Evolutionary conservation across 2,113 vertebrate species (phyloP).

Genomic region (Rallus limicola): DNA sequence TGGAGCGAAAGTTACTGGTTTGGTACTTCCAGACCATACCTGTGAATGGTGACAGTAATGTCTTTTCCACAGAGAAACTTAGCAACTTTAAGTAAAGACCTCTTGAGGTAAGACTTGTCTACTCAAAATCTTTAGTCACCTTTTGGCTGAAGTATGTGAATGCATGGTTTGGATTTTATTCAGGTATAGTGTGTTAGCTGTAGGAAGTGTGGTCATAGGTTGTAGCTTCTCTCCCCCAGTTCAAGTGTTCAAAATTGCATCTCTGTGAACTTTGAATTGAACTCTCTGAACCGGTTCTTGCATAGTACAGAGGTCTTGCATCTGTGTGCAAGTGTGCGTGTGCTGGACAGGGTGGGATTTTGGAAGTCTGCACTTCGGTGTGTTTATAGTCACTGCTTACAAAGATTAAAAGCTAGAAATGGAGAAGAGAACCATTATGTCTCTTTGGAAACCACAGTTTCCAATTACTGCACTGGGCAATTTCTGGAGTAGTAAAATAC

Average conservation of each 20-base stretch:
- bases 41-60: not conserved
- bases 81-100: not conserved
- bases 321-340: not conserved
- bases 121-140: not conserved
- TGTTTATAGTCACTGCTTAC: not conserved
- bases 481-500: not conserved
- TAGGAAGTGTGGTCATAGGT: not conserved
- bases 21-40: not conserved
- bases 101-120: not conserved
- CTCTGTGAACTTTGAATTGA: not conserved
- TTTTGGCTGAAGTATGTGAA: not conserved
- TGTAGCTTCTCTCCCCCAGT: not conserved
- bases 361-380: not conserved
- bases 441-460: not conserved
- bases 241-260: not conserved
- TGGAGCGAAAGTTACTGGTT: not conserved
- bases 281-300: not conserved
- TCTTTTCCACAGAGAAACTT: not conserved
- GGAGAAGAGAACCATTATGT: not conserved
- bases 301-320: not conserved
- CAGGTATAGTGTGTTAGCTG: not conserved
- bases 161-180: not conserved
- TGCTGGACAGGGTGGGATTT: not conserved
- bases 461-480: not conserved
- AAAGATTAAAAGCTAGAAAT: not conserved